Evolutionary conservation across 2,797 vertebrate species (phyloP), one percentile per base, ranked within the genome.

Genomic region (Monodelphis domestica): DNA sequence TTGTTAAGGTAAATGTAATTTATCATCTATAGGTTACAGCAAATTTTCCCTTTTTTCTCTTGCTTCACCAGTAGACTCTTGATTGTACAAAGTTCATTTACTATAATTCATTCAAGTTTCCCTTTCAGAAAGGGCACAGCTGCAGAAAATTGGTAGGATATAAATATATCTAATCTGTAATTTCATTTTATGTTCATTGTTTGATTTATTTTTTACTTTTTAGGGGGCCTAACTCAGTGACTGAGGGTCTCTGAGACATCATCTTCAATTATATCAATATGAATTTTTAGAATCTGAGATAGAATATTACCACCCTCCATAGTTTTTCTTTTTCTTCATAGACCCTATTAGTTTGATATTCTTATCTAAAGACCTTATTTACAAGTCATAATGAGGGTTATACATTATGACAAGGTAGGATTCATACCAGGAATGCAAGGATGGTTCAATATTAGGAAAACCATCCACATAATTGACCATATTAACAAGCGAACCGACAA

Each of bases 81-180:
- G 55, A 33, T 70, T 70, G 7, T 17, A 26, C 5, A 21, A 51
- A 4, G 89, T 55, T 56, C n/a, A 7, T 38, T 50, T 56, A 59
- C 53, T 56, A 0, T 29, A 90, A 11, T 29, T 94, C 38, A 17
- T 93, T 55, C 6, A 12, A 28, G 45, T 33, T 14, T 45, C 29
- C 12, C 56, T 59, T 88, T 52, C 89, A 52, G 50, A 56, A 92
- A 87, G 33, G 45, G 28, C 29, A 51, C 53, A 17, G 17, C 28
- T 88, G 29, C 26, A 91, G 89, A 92, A 93, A 88, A 89, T 51
- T 33, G 78, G 87, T 91, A 96, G 90, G 50, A 88, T 91, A 59
- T 52, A 54, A 7, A 56, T 70, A 93, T 30, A 9, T 38, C 26
- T 55, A 26, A 53, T 52, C 50, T 55, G 51, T 56, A 78, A 91